A percentile compares a stretch with the other conserved stretches of the same genome.
phyloP scores from a whole-genome alignment of 2,797 vertebrate genomes.

The Danio aesculapii region DNA sequence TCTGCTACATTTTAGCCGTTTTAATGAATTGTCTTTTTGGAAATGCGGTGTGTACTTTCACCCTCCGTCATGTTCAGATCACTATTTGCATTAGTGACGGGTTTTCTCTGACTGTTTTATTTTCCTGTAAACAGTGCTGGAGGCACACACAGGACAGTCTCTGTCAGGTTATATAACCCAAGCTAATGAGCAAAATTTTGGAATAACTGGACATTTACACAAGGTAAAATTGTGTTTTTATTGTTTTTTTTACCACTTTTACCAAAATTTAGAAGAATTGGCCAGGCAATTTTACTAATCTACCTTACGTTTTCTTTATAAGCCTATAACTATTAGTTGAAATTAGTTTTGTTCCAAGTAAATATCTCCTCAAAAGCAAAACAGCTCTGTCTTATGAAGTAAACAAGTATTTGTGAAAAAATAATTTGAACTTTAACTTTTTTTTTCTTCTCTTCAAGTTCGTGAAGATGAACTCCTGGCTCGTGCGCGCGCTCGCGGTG shows the following conservation, averaged over 20 bases:
- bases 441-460: neutral
- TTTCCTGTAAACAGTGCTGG: constrained; percentile 41
- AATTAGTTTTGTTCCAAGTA: neutral
- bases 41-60: neutral
- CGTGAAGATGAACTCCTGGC: constrained; percentile 67
- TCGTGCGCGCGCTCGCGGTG: constrained; percentile 57
- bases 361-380: neutral
- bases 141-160: constrained; percentile 12
- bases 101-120: constrained; percentile 34
- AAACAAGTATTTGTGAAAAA: neutral
- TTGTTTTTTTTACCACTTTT: neutral
- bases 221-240: constrained; percentile 35
- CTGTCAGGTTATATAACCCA: constrained; percentile 7
- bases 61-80: constrained; percentile 1
- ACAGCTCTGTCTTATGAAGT: neutral
- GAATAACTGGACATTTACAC: neutral
- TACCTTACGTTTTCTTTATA: neutral
- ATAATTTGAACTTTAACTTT: neutral
- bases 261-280: neutral
- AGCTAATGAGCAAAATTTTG: constrained; percentile 1
- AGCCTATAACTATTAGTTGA: too few relatives aligned
- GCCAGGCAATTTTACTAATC: neutral
- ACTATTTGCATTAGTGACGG: constrained; percentile 49
- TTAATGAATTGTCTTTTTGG: neutral
- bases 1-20: neutral